A percentile compares a stretch with the other conserved stretches of the same genome.
These are phyloP conservation scores for Diplogasteroides magnus DNA, from an alignment of 1,140 invertebrate genomes.

Conservation along the genomic window DNA sequence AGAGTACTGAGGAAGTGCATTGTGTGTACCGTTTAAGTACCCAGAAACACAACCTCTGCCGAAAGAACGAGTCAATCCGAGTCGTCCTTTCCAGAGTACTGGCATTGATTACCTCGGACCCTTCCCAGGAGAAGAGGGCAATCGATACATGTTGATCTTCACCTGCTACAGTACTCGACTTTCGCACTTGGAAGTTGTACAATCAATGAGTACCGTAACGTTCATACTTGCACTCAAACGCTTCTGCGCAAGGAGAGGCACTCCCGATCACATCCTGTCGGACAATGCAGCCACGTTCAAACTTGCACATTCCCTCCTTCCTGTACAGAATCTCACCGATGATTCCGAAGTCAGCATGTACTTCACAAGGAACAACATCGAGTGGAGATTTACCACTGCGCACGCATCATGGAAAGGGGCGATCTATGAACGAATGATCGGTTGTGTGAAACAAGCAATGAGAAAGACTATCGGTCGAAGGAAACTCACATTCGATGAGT, in stretches of 20 bases:
- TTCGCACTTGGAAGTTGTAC: no score
- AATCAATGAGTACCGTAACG: no score
- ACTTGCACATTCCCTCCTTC: not conserved
- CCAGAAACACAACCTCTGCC: no score
- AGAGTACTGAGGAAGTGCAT: no score
- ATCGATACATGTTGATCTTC: no score
- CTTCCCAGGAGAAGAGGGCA: no score
- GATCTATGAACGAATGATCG: conserved; percentile 6
- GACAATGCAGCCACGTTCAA: conserved; percentile 1
- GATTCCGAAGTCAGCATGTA: not conserved
- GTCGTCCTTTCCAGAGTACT: no score
- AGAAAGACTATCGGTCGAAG: conserved; percentile 5
- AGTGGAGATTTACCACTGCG: conserved; percentile 3
- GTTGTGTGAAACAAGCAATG: not conserved
- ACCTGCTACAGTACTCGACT: no score
- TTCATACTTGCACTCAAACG: no score
- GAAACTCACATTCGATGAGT: not conserved
- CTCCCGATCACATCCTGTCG: not conserved
- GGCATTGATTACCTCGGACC: no score
- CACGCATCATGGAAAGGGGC: conserved; percentile 10
- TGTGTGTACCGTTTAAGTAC: no score
- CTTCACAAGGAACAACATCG: conserved; percentile 1
- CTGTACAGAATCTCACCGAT: not conserved
- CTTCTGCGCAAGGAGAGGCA: not conserved
- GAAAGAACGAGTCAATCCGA: no score